These are phyloP conservation scores for Riptortus pedestris DNA, from an alignment of 1,140 invertebrate genomes.

Conservation along the genomic window DNA sequence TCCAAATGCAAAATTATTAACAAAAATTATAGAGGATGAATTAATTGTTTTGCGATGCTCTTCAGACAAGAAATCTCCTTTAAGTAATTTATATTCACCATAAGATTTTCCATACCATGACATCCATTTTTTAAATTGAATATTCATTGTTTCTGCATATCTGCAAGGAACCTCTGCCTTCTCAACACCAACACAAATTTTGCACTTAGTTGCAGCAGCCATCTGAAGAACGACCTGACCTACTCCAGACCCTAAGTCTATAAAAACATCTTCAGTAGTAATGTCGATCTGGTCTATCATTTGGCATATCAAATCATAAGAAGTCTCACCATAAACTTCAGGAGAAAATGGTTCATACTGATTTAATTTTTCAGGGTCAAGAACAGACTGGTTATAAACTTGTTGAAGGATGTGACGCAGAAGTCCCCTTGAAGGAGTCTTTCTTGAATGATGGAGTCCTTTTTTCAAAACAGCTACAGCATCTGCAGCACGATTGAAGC, in stretches of 20 bases:
- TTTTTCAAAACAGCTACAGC: slow-evolving; percentile 50
- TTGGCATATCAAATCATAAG: slow-evolving; percentile 88
- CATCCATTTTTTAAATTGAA: slow-evolving; percentile 86
- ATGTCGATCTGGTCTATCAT: slow-evolving; percentile 94
- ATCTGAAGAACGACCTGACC: slow-evolving; percentile 97
- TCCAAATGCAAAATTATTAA: slow-evolving; percentile 98
- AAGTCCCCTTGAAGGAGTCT: slow-evolving; percentile 56
- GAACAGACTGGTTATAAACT: slow-evolving; percentile 92
- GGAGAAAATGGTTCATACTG: slow-evolving; percentile 97
- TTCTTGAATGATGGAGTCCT: slow-evolving; percentile 5
- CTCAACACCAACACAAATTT: slow-evolving; percentile 88
- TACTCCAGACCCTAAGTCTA: slow-evolving; percentile 93
- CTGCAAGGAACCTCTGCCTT: slow-evolving; percentile 88
- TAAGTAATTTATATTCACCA: slow-evolving; percentile 80
- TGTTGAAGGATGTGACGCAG: slow-evolving; percentile 90
- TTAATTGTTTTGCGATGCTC: slow-evolving; percentile 86
- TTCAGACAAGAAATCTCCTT: slow-evolving; percentile 86
- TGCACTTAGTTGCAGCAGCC: slow-evolving; percentile 83
- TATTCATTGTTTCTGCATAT: slow-evolving; percentile 89
- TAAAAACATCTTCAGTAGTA: slow-evolving; percentile 84
- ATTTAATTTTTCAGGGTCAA: slow-evolving; percentile 91
- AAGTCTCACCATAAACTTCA: slow-evolving; percentile 96
- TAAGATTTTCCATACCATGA: slow-evolving; percentile 91
- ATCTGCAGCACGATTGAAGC: slow-evolving; percentile 90
- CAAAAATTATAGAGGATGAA: slow-evolving; percentile 87